Evolutionary conservation across 2,797 vertebrate species (phyloP).

Genomic region (Ara ararauna): DNA sequence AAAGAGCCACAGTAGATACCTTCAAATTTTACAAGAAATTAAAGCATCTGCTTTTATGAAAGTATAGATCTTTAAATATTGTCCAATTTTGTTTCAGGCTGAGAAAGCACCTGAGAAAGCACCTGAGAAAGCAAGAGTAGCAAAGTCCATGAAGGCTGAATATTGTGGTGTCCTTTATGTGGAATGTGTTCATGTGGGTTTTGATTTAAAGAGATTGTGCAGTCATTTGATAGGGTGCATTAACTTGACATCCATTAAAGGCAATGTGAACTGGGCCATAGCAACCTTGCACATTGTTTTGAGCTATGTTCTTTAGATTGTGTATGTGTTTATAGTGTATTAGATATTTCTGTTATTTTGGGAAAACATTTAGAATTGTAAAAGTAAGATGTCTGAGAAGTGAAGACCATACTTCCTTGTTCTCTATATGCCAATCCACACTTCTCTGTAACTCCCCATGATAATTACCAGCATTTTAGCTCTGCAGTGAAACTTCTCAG

Average conservation of each 20-base stretch:
- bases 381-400: background rate
- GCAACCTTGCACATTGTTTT: background rate
- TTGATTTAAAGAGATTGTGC: background rate
- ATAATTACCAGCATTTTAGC: background rate
- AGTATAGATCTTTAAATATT: background rate
- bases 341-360: background rate
- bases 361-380: background rate
- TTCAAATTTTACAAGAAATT: background rate
- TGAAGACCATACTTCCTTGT: background rate
- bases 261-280: accelerated
- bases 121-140: background rate
- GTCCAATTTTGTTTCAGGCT: background rate
- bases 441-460: background rate
- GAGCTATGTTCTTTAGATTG: background rate
- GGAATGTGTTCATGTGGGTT: background rate
- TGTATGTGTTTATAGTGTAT: background rate
- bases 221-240: background rate
- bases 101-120: background rate
- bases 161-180: background rate
- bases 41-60: background rate
- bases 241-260: background rate
- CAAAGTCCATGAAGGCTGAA: background rate
- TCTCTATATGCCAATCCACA: background rate
- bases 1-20: background rate
- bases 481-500: background rate